These are phyloP conservation scores for Pseudobourletiella spinata DNA, from an alignment of 1,140 invertebrate species.

Conservation along the genomic window DNA sequence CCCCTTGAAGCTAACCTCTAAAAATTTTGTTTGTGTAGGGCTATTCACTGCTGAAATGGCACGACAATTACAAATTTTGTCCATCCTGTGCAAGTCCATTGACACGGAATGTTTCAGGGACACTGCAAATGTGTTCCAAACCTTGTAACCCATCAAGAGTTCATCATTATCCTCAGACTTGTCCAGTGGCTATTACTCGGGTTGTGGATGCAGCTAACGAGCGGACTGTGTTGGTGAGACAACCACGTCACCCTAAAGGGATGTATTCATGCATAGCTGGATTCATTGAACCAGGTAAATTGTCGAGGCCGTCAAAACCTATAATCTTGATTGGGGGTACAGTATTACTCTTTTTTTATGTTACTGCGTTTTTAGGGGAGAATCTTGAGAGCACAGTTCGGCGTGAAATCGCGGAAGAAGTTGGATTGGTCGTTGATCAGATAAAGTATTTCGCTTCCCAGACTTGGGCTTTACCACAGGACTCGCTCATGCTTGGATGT, in stretches of 20 bases:
- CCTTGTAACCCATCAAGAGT: conserved; percentile 37
- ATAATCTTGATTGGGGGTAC: too few relatives aligned
- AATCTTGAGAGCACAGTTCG: conserved; percentile 48
- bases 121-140: conserved; percentile 41
- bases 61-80: conserved; percentile 44
- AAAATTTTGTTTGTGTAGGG: conserved; percentile 33
- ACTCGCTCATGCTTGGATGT: conserved; percentile 50
- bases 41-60: conserved; percentile 44
- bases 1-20: too few relatives aligned
- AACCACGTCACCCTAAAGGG: conserved; percentile 44
- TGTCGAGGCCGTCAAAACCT: too few relatives aligned
- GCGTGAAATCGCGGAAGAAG: conserved; percentile 52
- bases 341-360: too few relatives aligned
- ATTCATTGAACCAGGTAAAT: conserved; percentile 49
- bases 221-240: conserved; percentile 47
- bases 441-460: conserved; percentile 48
- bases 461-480: conserved; percentile 49
- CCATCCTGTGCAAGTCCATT: conserved; percentile 42
- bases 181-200: conserved; percentile 50
- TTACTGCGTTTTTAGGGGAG: conserved; percentile 43
- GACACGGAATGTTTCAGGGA: conserved; percentile 40
- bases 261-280: conserved; percentile 53
- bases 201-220: conserved; percentile 44
- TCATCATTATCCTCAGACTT: conserved; percentile 39
- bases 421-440: conserved; percentile 47